phyloP scores from a whole-genome alignment of 35 echinoderm and acorn worm genomes.

The Heliocidaris tuberculata region DNA sequence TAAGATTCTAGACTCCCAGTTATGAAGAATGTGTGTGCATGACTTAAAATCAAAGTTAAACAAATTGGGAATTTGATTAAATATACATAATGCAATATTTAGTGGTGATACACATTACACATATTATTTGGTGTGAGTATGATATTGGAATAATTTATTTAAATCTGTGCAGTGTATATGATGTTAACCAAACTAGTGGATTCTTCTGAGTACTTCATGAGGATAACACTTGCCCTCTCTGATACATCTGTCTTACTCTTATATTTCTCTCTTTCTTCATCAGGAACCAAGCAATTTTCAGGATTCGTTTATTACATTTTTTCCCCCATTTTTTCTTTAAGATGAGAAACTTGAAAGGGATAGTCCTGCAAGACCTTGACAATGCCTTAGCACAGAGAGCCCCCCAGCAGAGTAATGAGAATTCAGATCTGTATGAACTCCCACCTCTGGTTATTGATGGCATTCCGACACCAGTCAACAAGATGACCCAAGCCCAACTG shows the following conservation, averaged over 20 bases:
- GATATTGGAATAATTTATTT: too few relatives aligned
- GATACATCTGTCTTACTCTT: not conserved
- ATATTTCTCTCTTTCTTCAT: too few relatives aligned
- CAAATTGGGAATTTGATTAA: too few relatives aligned
- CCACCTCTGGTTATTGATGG: constrained; percentile 88
- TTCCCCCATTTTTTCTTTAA: not conserved
- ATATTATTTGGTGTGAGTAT: too few relatives aligned
- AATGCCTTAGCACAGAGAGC: constrained; percentile 83
- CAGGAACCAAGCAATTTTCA: too few relatives aligned
- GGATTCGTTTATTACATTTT: not conserved
- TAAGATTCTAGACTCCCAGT: too few relatives aligned
- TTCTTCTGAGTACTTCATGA: constrained; percentile 59
- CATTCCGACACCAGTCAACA: constrained; percentile 89
- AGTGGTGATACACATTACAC: too few relatives aligned
- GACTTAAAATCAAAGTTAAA: too few relatives aligned
- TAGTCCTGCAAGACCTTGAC: constrained; percentile 82
- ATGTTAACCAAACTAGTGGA: constrained; percentile 54
- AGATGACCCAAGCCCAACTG: constrained; percentile 98
- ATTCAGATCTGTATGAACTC: constrained; percentile 81
- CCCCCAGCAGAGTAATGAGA: constrained; percentile 58
- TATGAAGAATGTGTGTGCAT: too few relatives aligned
- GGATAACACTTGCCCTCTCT: constrained; percentile 47
- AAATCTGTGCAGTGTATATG: constrained; percentile 31
- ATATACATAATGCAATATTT: too few relatives aligned
- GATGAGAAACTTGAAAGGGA: constrained; percentile 79